Evolutionary conservation across 2,888 invertebrate species (phyloP).

Genomic region (Lepidochitona cinerea): DNA sequence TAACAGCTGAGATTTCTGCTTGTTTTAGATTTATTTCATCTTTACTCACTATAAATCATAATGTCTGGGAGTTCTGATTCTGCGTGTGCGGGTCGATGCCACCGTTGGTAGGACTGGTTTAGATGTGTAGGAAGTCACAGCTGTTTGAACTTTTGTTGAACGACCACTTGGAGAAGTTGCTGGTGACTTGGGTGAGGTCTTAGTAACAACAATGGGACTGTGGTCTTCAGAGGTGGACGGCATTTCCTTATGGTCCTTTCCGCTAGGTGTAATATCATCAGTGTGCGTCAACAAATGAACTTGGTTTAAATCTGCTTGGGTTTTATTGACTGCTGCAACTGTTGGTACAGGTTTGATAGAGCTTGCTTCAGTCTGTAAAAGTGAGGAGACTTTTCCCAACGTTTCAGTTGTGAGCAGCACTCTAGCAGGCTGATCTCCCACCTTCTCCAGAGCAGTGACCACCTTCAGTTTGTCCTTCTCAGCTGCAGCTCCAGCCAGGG

Average conservation of each 20-base stretch:
- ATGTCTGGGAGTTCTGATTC: constrained; percentile 64
- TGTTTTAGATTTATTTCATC: too few relatives aligned
- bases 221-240: not conserved
- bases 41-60: constrained; percentile 55
- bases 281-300: not conserved
- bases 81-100: constrained; percentile 60
- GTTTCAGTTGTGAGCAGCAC: constrained; percentile 39
- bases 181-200: not conserved
- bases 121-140: not conserved
- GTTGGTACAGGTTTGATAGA: constrained; percentile 9
- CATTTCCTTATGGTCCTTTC: not conserved
- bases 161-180: not conserved
- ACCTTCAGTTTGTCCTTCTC: constrained; percentile 2
- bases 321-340: constrained; percentile 9
- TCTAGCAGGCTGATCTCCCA: not conserved
- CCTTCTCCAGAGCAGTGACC: too few relatives aligned
- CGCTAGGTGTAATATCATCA: not conserved
- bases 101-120: constrained; percentile 53
- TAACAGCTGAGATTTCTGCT: too few relatives aligned
- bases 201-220: constrained; percentile 9
- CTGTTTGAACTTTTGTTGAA: not conserved
- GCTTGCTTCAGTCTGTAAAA: constrained; percentile 40
- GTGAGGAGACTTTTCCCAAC: constrained; percentile 56
- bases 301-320: not conserved
- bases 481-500: constrained; percentile 1